phyloP scores from a whole-genome alignment of 2,113 vertebrate species.

The Hassar affinis region DNA sequence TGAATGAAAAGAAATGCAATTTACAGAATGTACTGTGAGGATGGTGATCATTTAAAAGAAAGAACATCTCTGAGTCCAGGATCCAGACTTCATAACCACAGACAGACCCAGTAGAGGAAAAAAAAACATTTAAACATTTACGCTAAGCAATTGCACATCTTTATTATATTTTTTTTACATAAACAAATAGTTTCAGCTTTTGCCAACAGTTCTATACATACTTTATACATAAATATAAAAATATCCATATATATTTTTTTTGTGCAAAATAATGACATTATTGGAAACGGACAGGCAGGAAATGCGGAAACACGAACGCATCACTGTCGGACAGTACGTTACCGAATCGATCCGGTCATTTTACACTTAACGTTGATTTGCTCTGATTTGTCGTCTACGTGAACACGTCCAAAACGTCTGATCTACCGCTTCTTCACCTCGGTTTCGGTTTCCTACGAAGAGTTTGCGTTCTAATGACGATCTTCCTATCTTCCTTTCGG shows the following conservation, averaged over 20 bases:
- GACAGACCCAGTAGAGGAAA: neutral
- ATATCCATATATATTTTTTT: conserved; percentile 38
- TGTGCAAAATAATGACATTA: conserved; percentile 35
- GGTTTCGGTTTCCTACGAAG: neutral
- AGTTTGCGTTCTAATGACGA: too few relatives aligned
- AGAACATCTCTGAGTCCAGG: neutral
- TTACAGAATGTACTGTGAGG: too few relatives aligned
- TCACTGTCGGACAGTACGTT: neutral
- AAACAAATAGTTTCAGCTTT: conserved; percentile 32
- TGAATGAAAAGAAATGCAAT: neutral
- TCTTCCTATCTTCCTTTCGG: neutral
- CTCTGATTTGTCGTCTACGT: neutral
- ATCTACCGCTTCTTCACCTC: neutral
- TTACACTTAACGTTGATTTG: neutral
- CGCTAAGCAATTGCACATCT: conserved; percentile 25
- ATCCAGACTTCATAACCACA: neutral
- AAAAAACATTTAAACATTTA: neutral
- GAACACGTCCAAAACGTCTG: neutral
- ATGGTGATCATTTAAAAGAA: too few relatives aligned
- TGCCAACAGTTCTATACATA: conserved; percentile 27
- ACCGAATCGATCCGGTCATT: neutral
- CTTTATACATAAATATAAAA: conserved; percentile 43
- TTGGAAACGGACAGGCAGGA: conserved; percentile 23
- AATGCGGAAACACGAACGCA: neutral
- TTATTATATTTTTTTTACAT: conserved; percentile 21